These are phyloP conservation scores for Ostrea denselamellosa DNA, from an alignment of 1,140 invertebrate species.

Conservation along the genomic window DNA sequence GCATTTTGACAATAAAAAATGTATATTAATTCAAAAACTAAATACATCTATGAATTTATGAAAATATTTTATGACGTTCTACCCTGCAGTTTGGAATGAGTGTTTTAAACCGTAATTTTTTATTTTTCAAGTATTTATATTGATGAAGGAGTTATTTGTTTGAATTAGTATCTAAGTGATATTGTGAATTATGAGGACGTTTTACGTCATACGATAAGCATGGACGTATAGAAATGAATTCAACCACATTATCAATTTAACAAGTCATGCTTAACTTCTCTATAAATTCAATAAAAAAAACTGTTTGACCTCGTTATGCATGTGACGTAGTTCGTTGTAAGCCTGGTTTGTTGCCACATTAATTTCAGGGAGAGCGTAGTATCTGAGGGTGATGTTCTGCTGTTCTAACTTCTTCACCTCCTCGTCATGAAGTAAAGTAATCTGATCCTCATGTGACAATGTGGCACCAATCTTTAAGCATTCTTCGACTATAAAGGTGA, in stretches of 20 bases:
- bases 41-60: too few species aligned
- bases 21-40: too few species aligned
- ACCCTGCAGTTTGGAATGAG: too few species aligned
- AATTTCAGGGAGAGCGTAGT: constrained; percentile 63
- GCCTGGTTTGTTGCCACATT: constrained; percentile 62
- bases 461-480: constrained; percentile 49
- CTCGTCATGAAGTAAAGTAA: constrained; percentile 57
- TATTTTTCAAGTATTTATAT: too few species aligned
- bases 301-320: constrained; percentile 58
- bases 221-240: too few species aligned
- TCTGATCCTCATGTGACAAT: constrained; percentile 59
- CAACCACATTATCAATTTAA: not conserved
- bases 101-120: too few species aligned
- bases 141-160: too few species aligned
- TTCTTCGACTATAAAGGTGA: constrained; percentile 45
- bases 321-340: constrained; percentile 58
- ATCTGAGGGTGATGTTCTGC: constrained; percentile 58
- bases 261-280: not conserved
- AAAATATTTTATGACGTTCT: too few species aligned
- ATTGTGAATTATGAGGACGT: not conserved
- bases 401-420: constrained; percentile 58
- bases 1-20: too few species aligned
- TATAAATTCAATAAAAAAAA: not conserved
- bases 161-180: too few species aligned
- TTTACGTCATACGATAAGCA: not conserved